Conservation (phyloP, 2,797 vertebrate genomes). For the Notolabrus celidotus region DNA sequence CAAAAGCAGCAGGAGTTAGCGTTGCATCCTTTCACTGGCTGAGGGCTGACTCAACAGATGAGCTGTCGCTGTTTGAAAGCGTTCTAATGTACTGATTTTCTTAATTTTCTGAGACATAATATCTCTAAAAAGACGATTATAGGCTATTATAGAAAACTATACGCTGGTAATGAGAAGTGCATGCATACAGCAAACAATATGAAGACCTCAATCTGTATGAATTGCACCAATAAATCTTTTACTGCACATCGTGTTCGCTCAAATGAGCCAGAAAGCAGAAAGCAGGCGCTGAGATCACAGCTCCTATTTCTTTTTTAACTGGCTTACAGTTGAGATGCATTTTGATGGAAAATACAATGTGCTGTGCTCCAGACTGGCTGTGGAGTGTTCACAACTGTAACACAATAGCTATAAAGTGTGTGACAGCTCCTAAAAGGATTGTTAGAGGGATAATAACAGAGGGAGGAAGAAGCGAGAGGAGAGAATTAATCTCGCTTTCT, state of each 20-base stretch:
- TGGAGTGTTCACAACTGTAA: conserved; percentile 68
- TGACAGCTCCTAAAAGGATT: conserved; percentile 86
- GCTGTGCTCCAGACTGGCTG: conserved; percentile 47
- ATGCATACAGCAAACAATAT: conserved; percentile 29
- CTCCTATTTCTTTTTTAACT: conserved; percentile 56
- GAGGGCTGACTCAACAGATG: conserved; percentile 51
- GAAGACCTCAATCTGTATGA: conserved; percentile 41
- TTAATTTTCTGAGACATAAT: conserved; percentile 26
- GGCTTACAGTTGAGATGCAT: conserved; percentile 60
- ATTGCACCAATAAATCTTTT: conserved; percentile 40
- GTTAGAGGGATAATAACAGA: conserved; percentile 82
- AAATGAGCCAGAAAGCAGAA: conserved; percentile 47
- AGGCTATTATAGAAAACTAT: conserved; percentile 35
- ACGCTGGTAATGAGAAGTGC: conserved; percentile 21
- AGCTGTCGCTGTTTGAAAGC: conserved; percentile 20
- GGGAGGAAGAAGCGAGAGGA: conserved; percentile 73
- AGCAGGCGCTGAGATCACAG: conserved; percentile 41
- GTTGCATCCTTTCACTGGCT: conserved; percentile 41
- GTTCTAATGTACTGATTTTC: conserved; percentile 41
- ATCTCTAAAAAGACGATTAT: conserved; percentile 31
- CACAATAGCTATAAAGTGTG: conserved; percentile 81
- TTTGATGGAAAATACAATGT: conserved; percentile 68
- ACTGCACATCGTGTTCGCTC: conserved; percentile 25
- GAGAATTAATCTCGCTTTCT: conserved; percentile 81
- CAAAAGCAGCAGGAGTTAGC: conserved; percentile 58